phyloP scores from a whole-genome alignment of 2,113 vertebrate genomes.

The Plectropomus leopardus region DNA sequence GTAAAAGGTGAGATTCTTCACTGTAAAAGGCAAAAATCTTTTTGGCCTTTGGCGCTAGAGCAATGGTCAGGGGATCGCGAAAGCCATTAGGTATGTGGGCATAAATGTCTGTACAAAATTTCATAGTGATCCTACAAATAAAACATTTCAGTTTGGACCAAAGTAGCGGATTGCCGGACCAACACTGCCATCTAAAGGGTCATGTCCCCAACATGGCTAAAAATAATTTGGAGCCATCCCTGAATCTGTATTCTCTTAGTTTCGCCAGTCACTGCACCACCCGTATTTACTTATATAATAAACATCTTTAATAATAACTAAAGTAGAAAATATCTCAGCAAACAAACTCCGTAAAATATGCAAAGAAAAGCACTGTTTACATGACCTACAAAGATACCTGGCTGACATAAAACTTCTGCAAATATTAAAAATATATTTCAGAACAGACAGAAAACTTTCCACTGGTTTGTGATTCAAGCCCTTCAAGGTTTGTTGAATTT shows the following conservation, averaged over 20 bases:
- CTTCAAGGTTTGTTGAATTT: conserved; percentile 11
- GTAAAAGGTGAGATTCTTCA: background rate
- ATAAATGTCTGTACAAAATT: background rate
- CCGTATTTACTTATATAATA: conserved; percentile 5
- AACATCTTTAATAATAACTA: conserved; percentile 1
- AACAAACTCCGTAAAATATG: background rate
- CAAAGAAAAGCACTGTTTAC: conserved; percentile 9
- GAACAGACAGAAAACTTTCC: conserved; percentile 8
- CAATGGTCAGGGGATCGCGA: background rate
- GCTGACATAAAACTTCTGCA: background rate
- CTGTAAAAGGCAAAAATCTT: background rate
- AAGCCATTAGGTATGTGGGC: background rate
- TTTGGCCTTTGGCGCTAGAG: too few relatives aligned
- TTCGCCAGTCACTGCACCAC: background rate
- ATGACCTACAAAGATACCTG: conserved; percentile 15
- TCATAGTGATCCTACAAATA: background rate
- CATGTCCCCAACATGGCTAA: background rate
- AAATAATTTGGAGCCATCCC: background rate
- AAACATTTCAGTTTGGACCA: background rate
- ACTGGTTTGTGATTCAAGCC: background rate
- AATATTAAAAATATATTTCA: conserved; percentile 29
- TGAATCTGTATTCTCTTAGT: conserved; percentile 1
- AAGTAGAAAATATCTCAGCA: background rate
- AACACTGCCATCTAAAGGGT: background rate
- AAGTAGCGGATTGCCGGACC: background rate